phyloP scores from a whole-genome alignment of 1,140 invertebrate genomes.

The Metopolophium dirhodum region DNA sequence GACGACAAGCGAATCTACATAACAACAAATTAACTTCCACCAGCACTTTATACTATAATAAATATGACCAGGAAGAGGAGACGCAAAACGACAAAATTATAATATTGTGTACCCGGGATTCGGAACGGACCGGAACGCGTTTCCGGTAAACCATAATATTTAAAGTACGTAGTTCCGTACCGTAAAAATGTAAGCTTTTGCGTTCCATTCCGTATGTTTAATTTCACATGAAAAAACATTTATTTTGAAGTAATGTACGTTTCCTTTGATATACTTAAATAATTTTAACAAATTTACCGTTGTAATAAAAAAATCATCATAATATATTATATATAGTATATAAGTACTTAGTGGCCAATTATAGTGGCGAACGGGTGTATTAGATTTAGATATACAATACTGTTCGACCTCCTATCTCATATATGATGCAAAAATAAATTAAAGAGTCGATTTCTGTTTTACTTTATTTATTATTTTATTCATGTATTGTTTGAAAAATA shows the following conservation, averaged over 20 bases:
- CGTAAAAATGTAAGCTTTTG: not conserved
- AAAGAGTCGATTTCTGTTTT: too few relatives aligned
- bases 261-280: not conserved
- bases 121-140: not conserved
- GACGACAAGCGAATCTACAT: not conserved
- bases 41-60: not conserved
- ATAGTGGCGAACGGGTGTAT: too few relatives aligned
- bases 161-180: not conserved
- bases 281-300: not conserved
- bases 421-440: too few relatives aligned
- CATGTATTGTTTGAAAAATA: too few relatives aligned
- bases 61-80: not conserved
- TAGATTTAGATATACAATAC: too few relatives aligned
- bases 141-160: conserved; percentile 7
- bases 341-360: too few relatives aligned
- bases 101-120: not conserved
- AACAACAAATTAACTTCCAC: not conserved
- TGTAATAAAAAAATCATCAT: not conserved
- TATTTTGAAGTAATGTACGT: not conserved
- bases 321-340: too few relatives aligned
- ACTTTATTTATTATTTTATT: too few relatives aligned
- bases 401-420: too few relatives aligned
- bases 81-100: not conserved
- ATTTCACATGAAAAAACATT: not conserved
- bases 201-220: not conserved